Evolutionary conservation across 2,888 invertebrate genomes (phyloP).

Genomic region (Hesperia comma): DNA sequence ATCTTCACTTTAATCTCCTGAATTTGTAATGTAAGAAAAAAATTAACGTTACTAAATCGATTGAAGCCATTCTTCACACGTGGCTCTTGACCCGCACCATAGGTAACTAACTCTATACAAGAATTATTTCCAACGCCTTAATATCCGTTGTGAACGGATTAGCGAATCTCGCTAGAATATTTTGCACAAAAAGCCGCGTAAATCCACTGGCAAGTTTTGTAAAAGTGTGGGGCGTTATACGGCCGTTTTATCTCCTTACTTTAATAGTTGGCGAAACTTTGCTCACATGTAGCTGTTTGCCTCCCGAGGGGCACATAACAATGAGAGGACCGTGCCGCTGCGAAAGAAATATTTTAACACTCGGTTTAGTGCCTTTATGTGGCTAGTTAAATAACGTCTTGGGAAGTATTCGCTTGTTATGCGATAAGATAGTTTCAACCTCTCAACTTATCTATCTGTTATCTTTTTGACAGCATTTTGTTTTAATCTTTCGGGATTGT

Average conservation of each 20-base stretch:
- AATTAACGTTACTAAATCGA: too few relatives aligned
- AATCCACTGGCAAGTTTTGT: conserved; percentile 17
- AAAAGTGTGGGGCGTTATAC: conserved; percentile 23
- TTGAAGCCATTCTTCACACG: too few relatives aligned
- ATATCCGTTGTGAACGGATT: conserved; percentile 11
- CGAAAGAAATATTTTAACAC: conserved; percentile 30
- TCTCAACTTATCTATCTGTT: not conserved
- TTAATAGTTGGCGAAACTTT: conserved; percentile 43
- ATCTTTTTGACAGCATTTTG: not conserved
- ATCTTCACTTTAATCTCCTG: too few relatives aligned
- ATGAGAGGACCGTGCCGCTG: conserved; percentile 21
- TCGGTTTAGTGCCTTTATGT: conserved; percentile 31
- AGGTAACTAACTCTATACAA: conserved; percentile 10
- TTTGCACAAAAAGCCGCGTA: conserved; percentile 14
- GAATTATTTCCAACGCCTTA: conserved; percentile 23
- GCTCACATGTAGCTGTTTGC: conserved; percentile 34
- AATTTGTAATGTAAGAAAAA: too few relatives aligned
- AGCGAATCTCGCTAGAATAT: conserved; percentile 23
- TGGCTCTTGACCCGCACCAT: too few relatives aligned
- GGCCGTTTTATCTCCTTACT: conserved; percentile 28
- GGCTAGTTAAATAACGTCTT: conserved; percentile 26
- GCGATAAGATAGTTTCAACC: conserved; percentile 1
- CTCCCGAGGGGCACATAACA: conserved; percentile 21
- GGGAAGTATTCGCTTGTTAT: conserved; percentile 20
- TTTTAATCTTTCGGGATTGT: too few relatives aligned